Conservation (phyloP, 2,113 vertebrate genomes). For the Alligator mississippiensis region DNA sequence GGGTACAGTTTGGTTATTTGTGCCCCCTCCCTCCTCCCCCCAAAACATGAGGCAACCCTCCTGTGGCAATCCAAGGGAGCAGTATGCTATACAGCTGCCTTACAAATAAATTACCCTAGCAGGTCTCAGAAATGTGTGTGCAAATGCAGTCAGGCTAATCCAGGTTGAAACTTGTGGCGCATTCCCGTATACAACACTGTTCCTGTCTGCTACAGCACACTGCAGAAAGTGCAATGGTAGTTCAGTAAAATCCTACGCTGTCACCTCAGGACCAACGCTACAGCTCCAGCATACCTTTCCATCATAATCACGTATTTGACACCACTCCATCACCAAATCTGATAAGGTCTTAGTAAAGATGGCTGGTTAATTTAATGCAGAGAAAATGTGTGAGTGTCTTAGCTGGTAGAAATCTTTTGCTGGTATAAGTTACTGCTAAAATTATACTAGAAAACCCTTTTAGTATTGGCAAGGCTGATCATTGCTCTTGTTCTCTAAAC, state of each 20-base stretch:
- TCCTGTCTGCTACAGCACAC: neutral
- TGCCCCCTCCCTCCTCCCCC: neutral
- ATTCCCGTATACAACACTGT: neutral
- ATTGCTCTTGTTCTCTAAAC: neutral
- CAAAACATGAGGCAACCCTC: neutral
- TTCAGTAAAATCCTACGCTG: constrained; percentile 13
- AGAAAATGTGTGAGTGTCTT: constrained; percentile 10
- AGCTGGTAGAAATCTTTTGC: neutral
- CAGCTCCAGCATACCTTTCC: constrained; percentile 19
- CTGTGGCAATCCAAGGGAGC: neutral
- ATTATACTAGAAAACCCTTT: neutral
- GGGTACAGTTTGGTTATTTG: neutral
- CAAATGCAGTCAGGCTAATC: neutral
- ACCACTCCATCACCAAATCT: constrained; percentile 22
- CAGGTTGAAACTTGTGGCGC: neutral
- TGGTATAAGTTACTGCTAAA: neutral
- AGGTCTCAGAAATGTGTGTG: neutral
- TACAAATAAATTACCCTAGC: neutral
- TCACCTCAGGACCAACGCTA: constrained; percentile 31
- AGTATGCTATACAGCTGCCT: neutral
- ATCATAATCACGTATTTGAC: neutral
- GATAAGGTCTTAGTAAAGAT: constrained; percentile 35
- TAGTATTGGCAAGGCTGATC: neutral
- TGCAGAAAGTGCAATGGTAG: neutral
- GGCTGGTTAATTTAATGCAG: constrained; percentile 13